Evolutionary conservation across 53 echinoderm and acorn worm species (phyloP), one percentile per base, ranked within the genome.

Genomic region (Henricia sp.): DNA sequence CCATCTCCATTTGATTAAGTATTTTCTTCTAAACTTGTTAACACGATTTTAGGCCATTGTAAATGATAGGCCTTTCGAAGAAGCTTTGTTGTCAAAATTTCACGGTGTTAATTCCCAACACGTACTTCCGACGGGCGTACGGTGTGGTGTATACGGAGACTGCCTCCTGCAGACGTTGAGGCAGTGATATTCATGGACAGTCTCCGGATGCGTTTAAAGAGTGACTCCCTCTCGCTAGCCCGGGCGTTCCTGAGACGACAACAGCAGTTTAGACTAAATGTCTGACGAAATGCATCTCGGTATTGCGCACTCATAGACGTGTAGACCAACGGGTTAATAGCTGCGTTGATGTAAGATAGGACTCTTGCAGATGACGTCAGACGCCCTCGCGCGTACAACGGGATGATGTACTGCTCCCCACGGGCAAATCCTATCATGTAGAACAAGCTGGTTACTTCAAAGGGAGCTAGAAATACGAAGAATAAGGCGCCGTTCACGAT

Each of bases 221-320:
- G 21, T 16, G 55, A 35, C 54, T 73, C 35, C 25, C 36, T 52
- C 13, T 73, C 37, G n/a, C n/a, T n/a, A 2, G 73, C 21, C 9
- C 2, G 13, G 23, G 37, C 24, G 9, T 35, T 20, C 52, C 36
- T 39, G 12, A 54, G 37, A 36, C 24, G 17, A 54, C 53, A 16
- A 19, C 73, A 73, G 37, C 53, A 34, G 4, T 13, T 20, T 1
- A 73, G 12, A 21, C 73, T 37, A 29, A 73, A 73, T 36, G 73
- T 73, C 54, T 73, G 73, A 10, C 73, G 54, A 54, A 73, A 73
- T 12, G 73, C 73, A 24, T 73, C 55, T 5, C 73, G 73, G 37
- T 73, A 73, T 26, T 55, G 73, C 3, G 73, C 52, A 36, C 73
- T 73, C 73, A 73, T 73, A 32, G 37, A 73, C 34, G 73, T 73